Conservation (phyloP, 2,888 invertebrate genomes). For the Drosophila cognata region DNA sequence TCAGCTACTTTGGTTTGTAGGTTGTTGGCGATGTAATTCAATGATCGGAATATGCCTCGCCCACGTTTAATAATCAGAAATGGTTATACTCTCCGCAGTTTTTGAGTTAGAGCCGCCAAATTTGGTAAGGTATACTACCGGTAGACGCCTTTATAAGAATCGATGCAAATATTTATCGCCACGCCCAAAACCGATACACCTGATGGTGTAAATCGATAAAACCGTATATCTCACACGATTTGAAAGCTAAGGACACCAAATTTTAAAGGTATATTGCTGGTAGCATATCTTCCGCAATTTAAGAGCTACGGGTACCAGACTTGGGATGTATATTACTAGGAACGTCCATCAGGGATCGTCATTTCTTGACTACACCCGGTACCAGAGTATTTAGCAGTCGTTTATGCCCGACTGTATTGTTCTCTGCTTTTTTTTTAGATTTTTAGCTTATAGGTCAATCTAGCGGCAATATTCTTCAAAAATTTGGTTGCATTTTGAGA, state of each 20-base stretch:
- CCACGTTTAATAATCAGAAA: too few species aligned
- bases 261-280: neutral
- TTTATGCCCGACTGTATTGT: neutral
- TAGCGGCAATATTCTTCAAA: slow-evolving; percentile 10
- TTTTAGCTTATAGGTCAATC: slow-evolving; percentile 61
- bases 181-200: too few species aligned
- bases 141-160: too few species aligned
- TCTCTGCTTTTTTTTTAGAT: neutral
- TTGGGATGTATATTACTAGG: accelerated
- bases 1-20: neutral
- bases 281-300: neutral
- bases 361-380: neutral
- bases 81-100: too few species aligned
- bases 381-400: neutral
- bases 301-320: neutral
- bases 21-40: neutral
- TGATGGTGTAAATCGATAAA: neutral
- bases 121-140: too few species aligned
- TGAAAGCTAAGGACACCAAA: neutral
- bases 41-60: neutral
- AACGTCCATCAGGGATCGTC: neutral
- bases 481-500: slow-evolving; percentile 18
- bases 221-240: neutral
- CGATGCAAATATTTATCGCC: too few species aligned
- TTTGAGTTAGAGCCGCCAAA: too few species aligned